Base-by-base conservation (phyloP, 2,113 vertebrate genomes). In the Macrotis lagotis region DNA sequence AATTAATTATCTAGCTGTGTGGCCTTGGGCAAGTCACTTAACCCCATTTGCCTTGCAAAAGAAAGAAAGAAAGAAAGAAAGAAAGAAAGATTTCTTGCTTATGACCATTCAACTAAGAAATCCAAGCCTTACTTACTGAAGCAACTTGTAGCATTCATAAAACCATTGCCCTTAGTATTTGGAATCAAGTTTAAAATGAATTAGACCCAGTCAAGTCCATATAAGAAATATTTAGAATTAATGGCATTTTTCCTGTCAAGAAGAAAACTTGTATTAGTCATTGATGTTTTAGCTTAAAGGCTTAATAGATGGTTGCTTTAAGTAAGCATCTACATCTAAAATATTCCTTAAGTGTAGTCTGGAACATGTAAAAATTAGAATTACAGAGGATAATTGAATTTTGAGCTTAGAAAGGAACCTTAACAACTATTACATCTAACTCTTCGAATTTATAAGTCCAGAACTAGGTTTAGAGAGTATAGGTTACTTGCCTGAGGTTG, bases 161-260 rank as follows among this genome's bases (percentile, higher is more conserved):
- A 89, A 89, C 89, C 12, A 26, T 52, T 51, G 47, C n/a, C 88
- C 55, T 2, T 51, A 50, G 48, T 93, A 59, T 95, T 94, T 92
- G 22, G 88, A 37, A 25, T 93, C 93, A n/a, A 94, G 92, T 83
- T 96, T 93, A 59, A 93, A 89, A 52, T 93, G 50, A 95, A 44
- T 90, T 91, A 1, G 9, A 93, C 90, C 88, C n/a, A n/a, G 16
- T 93, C 59, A 94, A 4, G 47, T 83, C 9, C 89, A 0, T 55
- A 59, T 26, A 31, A 93, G 28, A 91, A 96, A 94, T 48, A 95
- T 5, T n/a, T 95, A 11, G 49, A 95, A 51, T 91, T 89, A 88
- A 28, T 92, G 52, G 59, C 37, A 74, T 74, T 74, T 74, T 74
- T 12, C 12, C 37, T n/a, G 37, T 74, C 12, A n/a, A 74, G 37